Evolutionary conservation across 1,140 invertebrate species (phyloP).

Genomic region (Eupristina koningsbergeri): DNA sequence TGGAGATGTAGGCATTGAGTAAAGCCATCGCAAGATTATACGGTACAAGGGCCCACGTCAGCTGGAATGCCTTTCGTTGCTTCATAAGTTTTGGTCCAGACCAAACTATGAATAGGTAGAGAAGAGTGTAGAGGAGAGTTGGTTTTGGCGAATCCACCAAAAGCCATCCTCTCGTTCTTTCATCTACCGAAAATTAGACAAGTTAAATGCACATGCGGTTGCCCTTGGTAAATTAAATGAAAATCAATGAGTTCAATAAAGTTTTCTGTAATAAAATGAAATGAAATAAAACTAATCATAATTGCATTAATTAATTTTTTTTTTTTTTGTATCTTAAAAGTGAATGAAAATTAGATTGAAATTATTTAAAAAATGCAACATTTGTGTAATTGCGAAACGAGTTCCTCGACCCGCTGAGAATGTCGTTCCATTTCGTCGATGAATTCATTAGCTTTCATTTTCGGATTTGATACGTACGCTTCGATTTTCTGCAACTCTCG

Average conservation of each 20-base stretch:
- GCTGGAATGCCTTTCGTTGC: conserved; percentile 83
- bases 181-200: conserved; percentile 73
- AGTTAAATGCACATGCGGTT: background rate
- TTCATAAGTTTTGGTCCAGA: conserved; percentile 88
- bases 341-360: background rate
- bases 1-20: conserved; percentile 89
- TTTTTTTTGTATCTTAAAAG: background rate
- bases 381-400: conserved; percentile 8
- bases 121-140: conserved; percentile 81
- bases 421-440: conserved; percentile 8
- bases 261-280: too few relatives aligned
- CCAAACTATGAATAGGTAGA: conserved; percentile 88
- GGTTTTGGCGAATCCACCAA: conserved; percentile 88
- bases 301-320: background rate
- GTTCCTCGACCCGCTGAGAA: conserved; percentile 4
- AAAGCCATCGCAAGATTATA: conserved; percentile 90
- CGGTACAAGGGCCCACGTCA: conserved; percentile 84
- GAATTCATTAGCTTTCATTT: conserved; percentile 35
- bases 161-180: conserved; percentile 88
- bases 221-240: background rate
- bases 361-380: conserved; percentile 1
- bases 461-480: background rate
- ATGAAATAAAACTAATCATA: background rate
- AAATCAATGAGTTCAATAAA: background rate
- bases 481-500: conserved; percentile 13